Evolutionary conservation across 2,113 vertebrate genomes (phyloP).

Genomic region (Nanorana parkeri): DNA sequence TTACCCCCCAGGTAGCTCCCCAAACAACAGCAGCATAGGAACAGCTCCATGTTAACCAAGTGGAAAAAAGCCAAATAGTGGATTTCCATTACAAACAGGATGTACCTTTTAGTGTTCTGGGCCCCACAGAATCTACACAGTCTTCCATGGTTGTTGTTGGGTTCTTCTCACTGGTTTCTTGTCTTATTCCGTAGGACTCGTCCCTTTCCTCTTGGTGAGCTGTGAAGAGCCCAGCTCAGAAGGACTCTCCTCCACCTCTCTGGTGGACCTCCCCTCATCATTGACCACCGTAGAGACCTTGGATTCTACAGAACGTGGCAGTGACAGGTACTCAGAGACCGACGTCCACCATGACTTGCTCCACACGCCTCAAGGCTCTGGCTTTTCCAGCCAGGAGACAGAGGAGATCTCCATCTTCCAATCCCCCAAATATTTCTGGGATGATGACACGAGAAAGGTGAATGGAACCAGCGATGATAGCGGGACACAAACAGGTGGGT

Average conservation of each 20-base stretch:
- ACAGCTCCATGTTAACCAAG: too few species aligned
- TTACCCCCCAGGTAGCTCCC: too few species aligned
- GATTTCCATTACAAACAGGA: too few species aligned
- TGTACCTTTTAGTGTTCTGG: too few species aligned
- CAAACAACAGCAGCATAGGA: too few species aligned
- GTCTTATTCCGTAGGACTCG: constrained; percentile 63
- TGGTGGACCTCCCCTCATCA: constrained; percentile 63
- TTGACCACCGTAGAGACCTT: constrained; percentile 65
- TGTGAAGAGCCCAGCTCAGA: constrained; percentile 64
- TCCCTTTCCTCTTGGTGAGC: constrained; percentile 63
- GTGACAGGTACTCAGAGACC: constrained; percentile 35
- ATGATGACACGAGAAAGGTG: constrained; percentile 74
- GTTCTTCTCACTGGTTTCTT: too few species aligned
- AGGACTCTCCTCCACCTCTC: constrained; percentile 78
- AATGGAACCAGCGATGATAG: constrained; percentile 76
- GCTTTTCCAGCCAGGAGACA: constrained; percentile 84
- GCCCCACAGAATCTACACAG: too few species aligned
- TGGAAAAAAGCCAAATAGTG: too few species aligned
- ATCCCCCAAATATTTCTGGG: constrained; percentile 78
- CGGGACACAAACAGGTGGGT: constrained; percentile 74
- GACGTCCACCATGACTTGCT: constrained; percentile 64
- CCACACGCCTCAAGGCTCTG: constrained; percentile 81
- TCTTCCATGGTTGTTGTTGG: too few species aligned
- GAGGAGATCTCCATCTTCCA: constrained; percentile 81
- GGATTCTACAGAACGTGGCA: constrained; percentile 65